Evolutionary conservation across 2,113 vertebrate genomes (phyloP).

Genomic region (Anthoscopus minutus): DNA sequence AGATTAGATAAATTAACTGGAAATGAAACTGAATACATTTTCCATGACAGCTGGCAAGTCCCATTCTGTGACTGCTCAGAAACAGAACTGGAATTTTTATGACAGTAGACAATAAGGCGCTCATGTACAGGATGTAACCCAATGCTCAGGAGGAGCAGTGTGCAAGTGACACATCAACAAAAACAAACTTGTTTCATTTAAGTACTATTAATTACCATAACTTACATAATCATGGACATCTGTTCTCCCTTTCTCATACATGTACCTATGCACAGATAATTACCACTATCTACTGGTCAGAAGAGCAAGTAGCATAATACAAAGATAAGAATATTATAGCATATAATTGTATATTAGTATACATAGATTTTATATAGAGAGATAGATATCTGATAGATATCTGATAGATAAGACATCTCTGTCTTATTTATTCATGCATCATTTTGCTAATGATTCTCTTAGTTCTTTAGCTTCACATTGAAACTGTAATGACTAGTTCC

Average conservation of each 20-base stretch:
- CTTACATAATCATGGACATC: slow-evolving; percentile 80
- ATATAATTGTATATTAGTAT: not conserved
- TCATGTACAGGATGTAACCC: slow-evolving; percentile 78
- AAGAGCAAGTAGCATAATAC: not conserved
- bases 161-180: slow-evolving; percentile 89
- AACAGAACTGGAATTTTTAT: slow-evolving; percentile 72
- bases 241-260: slow-evolving; percentile 67
- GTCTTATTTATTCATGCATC: not conserved
- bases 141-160: slow-evolving; percentile 75
- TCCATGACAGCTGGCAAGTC: slow-evolving; percentile 83
- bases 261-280: slow-evolving; percentile 2
- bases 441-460: not conserved
- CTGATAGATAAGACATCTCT: too few relatives aligned
- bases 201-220: slow-evolving; percentile 79
- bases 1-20: slow-evolving; percentile 85
- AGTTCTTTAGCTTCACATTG: not conserved
- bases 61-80: slow-evolving; percentile 71
- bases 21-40: slow-evolving; percentile 81
- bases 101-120: slow-evolving; percentile 81
- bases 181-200: slow-evolving; percentile 79
- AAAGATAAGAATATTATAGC: not conserved
- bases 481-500: not conserved
- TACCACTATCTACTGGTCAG: not conserved
- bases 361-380: too few relatives aligned
- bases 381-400: too few relatives aligned